Evolutionary conservation across 2,888 invertebrate genomes (phyloP).

Genomic region (Parelbella ahira): DNA sequence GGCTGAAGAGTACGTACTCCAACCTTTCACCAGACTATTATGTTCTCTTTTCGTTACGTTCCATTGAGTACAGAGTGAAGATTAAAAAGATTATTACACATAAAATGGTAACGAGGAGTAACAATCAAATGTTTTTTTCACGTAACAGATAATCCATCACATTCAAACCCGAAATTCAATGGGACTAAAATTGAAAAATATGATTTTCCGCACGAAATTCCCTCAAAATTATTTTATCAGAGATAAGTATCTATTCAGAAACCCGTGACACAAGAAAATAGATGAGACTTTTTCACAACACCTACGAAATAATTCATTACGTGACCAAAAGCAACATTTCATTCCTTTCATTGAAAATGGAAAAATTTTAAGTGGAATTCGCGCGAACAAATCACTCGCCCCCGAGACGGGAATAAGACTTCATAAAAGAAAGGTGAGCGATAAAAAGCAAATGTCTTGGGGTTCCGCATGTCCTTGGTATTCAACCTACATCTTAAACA

Average conservation of each 20-base stretch:
- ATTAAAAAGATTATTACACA: too few species aligned
- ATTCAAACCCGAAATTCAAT: too few species aligned
- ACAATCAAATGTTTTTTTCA: too few species aligned
- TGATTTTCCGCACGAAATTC: conserved; percentile 9
- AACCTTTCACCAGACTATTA: too few species aligned
- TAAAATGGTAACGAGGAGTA: too few species aligned
- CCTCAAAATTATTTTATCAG: neutral
- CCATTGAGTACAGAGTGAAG: too few species aligned
- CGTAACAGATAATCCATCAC: too few species aligned
- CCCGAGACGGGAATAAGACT: conserved; percentile 24
- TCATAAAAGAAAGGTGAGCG: conserved; percentile 29
- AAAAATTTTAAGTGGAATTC: conserved; percentile 26
- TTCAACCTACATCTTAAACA: too few species aligned
- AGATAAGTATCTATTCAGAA: conserved; percentile 1
- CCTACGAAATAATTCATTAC: conserved; percentile 38
- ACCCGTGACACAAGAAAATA: neutral
- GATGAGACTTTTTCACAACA: conserved; percentile 6
- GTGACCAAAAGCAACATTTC: conserved; percentile 31
- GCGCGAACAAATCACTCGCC: conserved; percentile 31
- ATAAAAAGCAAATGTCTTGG: conserved; percentile 30
- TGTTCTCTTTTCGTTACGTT: too few species aligned
- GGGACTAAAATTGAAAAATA: conserved; percentile 1
- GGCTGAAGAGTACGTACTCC: too few species aligned
- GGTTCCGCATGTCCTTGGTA: too few species aligned
- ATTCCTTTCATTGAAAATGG: conserved; percentile 15